Evolutionary conservation across 2,888 invertebrate species (phyloP).

Genomic region (Nebria salina): DNA sequence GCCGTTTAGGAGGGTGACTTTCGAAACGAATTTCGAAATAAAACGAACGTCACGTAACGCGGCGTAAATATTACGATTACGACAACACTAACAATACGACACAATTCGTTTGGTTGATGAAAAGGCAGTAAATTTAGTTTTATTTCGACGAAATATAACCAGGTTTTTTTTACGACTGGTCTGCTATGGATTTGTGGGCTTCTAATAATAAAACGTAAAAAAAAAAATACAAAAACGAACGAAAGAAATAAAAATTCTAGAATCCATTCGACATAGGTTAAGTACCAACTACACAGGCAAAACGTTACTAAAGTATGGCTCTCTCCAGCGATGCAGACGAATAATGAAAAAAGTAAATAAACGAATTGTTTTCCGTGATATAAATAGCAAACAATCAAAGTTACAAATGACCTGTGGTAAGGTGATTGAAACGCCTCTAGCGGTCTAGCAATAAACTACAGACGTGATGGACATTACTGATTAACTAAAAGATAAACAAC

Average conservation of each 20-base stretch:
- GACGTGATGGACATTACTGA: neutral
- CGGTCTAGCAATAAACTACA: conserved; percentile 3
- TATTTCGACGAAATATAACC: conserved; percentile 7
- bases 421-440: conserved; percentile 17
- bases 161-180: conserved; percentile 14
- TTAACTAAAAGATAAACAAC: neutral
- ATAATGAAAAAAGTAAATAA: conserved; percentile 10
- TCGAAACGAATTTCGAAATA: neutral
- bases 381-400: conserved; percentile 22
- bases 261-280: neutral
- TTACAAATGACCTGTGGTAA: conserved; percentile 12
- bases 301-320: neutral
- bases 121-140: conserved; percentile 7
- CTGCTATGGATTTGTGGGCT: neutral
- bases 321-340: conserved; percentile 2
- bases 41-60: neutral
- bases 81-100: neutral
- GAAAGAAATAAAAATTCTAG: conserved; percentile 10
- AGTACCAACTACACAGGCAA: neutral
- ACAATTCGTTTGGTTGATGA: conserved; percentile 9
- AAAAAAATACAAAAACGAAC: neutral
- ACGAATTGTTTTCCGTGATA: conserved; percentile 19
- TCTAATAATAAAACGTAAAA: neutral
- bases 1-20: neutral
- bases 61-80: neutral